Conservation (phyloP, 1,140 invertebrate species). For the Mycetomoellerius zeteki region DNA sequence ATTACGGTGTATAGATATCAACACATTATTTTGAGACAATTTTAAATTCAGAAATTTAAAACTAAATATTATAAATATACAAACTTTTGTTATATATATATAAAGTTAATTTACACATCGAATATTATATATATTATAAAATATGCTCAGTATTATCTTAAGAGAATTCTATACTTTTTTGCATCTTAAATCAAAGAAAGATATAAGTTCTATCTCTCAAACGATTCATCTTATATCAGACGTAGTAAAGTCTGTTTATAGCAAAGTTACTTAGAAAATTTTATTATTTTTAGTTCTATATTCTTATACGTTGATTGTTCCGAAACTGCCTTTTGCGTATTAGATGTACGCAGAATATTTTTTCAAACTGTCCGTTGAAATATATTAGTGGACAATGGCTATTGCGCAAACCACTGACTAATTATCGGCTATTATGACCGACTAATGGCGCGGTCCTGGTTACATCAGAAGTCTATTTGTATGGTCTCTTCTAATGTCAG, state of each 20-base stretch:
- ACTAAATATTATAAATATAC: not conserved
- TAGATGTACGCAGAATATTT: conserved; percentile 27
- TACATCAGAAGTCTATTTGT: conserved; percentile 70
- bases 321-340: not conserved
- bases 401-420: conserved; percentile 72
- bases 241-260: not conserved
- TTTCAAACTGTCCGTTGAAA: conserved; percentile 31
- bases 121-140: not conserved
- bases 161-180: not conserved
- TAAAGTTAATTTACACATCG: not conserved
- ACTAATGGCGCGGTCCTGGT: conserved; percentile 59
- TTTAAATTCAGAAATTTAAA: not conserved
- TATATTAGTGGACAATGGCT: conserved; percentile 68
- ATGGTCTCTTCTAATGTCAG: conserved; percentile 20
- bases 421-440: conserved; percentile 76
- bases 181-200: not conserved
- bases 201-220: not conserved
- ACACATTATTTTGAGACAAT: not conserved
- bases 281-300: not conserved
- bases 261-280: not conserved
- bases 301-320: not conserved
- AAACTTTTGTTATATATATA: not conserved
- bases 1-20: not conserved
- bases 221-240: not conserved
- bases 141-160: not conserved